phyloP scores from a whole-genome alignment of 2,113 vertebrate genomes.

The Morone saxatilis region DNA sequence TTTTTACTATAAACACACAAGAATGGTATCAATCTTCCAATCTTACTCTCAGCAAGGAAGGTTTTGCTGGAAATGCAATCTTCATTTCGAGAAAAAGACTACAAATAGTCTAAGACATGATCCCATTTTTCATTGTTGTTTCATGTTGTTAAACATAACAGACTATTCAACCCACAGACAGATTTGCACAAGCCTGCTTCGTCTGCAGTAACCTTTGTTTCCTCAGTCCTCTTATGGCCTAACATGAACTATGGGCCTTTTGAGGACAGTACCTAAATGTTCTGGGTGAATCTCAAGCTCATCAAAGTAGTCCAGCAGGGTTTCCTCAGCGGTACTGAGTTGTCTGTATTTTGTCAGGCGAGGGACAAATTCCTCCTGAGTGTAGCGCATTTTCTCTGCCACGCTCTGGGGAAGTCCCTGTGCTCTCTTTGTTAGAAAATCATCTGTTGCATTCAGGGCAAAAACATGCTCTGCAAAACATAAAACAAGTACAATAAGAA shows the following conservation, averaged over 20 bases:
- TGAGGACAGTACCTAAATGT: conserved; percentile 85
- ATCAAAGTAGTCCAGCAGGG: conserved; percentile 93
- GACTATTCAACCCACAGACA: background rate
- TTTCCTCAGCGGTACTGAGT: conserved; percentile 83
- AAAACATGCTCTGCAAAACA: conserved; percentile 88
- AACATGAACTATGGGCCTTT: background rate
- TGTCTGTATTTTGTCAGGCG: conserved; percentile 86
- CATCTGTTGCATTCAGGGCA: conserved; percentile 88
- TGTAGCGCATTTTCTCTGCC: conserved; percentile 85
- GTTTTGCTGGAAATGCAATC: background rate
- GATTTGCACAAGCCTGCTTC: no score
- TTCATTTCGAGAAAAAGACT: background rate
- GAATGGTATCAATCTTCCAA: no score
- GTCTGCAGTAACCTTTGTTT: background rate
- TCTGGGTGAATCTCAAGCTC: conserved; percentile 92
- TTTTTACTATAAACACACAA: no score
- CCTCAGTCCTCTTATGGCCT: background rate
- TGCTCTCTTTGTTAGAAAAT: conserved; percentile 89
- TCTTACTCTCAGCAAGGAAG: background rate
- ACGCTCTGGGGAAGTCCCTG: conserved; percentile 87
- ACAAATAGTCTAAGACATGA: background rate
- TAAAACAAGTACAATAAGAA: conserved; percentile 22
- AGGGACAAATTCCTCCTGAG: conserved; percentile 85
- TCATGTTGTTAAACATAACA: no score
- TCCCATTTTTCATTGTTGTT: background rate